phyloP scores from a whole-genome alignment of 2,888 invertebrate species.

The Anoplius nigerrimus region DNA sequence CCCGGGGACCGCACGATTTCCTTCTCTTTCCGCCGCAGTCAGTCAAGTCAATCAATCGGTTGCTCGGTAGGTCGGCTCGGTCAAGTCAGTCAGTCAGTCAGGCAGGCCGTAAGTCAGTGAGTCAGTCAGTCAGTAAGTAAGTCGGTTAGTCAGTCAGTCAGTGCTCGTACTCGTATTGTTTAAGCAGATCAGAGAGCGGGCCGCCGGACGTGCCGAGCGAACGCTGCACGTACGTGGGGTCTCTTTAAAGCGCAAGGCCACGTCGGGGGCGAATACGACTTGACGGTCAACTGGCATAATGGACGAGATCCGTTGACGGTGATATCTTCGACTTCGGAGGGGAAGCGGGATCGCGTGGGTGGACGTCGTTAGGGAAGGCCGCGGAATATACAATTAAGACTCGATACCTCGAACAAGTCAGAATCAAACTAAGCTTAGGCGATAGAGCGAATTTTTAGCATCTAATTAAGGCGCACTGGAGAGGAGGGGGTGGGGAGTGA shows the following conservation, averaged over 20 bases:
- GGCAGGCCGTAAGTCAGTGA: too few species aligned
- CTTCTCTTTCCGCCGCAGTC: too few species aligned
- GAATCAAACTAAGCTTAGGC: background rate
- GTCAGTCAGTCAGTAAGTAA: too few species aligned
- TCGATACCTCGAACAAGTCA: conserved; percentile 1
- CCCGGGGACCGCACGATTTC: too few species aligned
- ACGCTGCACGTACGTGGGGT: background rate
- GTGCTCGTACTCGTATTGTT: too few species aligned
- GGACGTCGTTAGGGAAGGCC: background rate
- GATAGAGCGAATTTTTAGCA: background rate
- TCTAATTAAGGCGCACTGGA: too few species aligned
- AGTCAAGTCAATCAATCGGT: too few species aligned
- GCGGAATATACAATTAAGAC: background rate
- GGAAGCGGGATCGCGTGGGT: background rate
- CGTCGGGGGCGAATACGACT: background rate
- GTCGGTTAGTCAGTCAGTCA: too few species aligned
- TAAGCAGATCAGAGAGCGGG: too few species aligned
- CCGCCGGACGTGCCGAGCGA: background rate
- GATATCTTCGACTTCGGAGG: background rate
- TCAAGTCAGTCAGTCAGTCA: too few species aligned
- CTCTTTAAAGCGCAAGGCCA: background rate
- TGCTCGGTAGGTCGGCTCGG: too few species aligned
- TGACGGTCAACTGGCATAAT: conserved; percentile 2
- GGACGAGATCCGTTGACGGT: background rate
- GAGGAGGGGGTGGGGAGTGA: too few species aligned